These are phyloP conservation scores for Ridgeia piscesae DNA, from an alignment of 1,140 invertebrate species.

Conservation along the genomic window DNA sequence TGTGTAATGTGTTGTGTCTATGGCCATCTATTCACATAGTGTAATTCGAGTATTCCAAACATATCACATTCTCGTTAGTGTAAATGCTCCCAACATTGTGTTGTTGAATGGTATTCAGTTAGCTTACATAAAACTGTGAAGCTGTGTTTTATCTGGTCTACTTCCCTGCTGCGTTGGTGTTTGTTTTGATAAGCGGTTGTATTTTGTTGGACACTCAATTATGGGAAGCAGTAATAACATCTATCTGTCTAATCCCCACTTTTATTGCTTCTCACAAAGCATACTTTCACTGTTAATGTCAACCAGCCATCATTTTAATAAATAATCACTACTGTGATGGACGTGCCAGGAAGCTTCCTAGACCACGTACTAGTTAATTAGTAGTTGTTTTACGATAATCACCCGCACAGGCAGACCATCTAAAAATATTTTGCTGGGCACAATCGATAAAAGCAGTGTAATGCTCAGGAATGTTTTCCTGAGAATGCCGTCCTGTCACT, in stretches of 20 bases:
- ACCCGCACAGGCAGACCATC: background rate
- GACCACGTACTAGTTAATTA: background rate
- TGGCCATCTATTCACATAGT: background rate
- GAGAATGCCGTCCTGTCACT: no score
- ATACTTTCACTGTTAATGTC: no score
- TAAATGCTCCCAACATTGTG: background rate
- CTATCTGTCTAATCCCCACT: no score
- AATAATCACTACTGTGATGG: no score
- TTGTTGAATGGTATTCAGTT: background rate
- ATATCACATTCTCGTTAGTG: background rate
- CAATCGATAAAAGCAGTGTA: background rate
- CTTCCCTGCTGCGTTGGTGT: background rate
- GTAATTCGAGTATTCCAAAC: constrained; percentile 1
- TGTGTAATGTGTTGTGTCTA: background rate
- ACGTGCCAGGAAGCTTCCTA: background rate
- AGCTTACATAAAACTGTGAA: background rate
- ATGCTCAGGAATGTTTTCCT: background rate
- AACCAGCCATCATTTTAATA: no score
- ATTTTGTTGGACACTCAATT: background rate
- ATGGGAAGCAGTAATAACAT: background rate
- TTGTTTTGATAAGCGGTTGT: background rate
- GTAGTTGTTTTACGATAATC: background rate
- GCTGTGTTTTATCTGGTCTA: background rate
- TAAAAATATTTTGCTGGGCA: background rate
- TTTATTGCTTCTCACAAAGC: no score